Conservation (phyloP, 1,140 invertebrate genomes). For the Anthonomus grandis region DNA sequence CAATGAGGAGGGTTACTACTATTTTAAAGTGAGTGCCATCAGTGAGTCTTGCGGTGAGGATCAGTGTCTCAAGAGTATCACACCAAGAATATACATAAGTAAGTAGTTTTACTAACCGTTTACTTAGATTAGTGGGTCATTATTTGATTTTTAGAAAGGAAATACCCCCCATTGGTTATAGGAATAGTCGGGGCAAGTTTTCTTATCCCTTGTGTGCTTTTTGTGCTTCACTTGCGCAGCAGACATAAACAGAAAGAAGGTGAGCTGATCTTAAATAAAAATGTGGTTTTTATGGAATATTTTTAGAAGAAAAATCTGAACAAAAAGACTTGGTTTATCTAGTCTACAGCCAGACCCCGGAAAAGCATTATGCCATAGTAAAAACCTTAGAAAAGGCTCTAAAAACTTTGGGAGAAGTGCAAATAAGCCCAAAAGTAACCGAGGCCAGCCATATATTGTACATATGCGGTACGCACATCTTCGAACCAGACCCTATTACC, state of each 20-base stretch:
- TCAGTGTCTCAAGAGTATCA: slow-evolving; percentile 27
- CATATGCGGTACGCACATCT: slow-evolving; percentile 25
- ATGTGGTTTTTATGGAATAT: too few relatives aligned
- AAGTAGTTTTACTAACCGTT: slow-evolving; percentile 14
- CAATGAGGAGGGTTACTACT: slow-evolving; percentile 35
- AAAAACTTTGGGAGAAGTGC: slow-evolving; percentile 16
- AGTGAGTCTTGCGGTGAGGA: slow-evolving; percentile 27
- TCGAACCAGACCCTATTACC: slow-evolving; percentile 20
- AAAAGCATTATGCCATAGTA: slow-evolving; percentile 32
- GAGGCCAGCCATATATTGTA: slow-evolving; percentile 31
- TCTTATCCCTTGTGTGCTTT: slow-evolving; percentile 33
- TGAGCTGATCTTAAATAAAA: too few relatives aligned
- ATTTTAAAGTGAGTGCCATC: slow-evolving; percentile 30
- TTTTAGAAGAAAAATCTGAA: slow-evolving; percentile 13
- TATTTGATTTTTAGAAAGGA: slow-evolving; percentile 27
- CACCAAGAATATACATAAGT: slow-evolving; percentile 33
- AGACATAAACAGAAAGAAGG: slow-evolving; percentile 18
- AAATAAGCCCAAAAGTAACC: slow-evolving; percentile 22
- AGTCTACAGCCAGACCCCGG: slow-evolving; percentile 29
- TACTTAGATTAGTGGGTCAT: not conserved
- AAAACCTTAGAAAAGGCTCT: slow-evolving; percentile 20
- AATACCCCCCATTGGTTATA: slow-evolving; percentile 33
- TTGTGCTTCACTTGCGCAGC: slow-evolving; percentile 32
- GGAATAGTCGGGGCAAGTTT: slow-evolving; percentile 39
- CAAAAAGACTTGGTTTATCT: slow-evolving; percentile 21